Base-by-base conservation (phyloP, 1,140 invertebrate genomes). In the Lepidurus packardi region DNA sequence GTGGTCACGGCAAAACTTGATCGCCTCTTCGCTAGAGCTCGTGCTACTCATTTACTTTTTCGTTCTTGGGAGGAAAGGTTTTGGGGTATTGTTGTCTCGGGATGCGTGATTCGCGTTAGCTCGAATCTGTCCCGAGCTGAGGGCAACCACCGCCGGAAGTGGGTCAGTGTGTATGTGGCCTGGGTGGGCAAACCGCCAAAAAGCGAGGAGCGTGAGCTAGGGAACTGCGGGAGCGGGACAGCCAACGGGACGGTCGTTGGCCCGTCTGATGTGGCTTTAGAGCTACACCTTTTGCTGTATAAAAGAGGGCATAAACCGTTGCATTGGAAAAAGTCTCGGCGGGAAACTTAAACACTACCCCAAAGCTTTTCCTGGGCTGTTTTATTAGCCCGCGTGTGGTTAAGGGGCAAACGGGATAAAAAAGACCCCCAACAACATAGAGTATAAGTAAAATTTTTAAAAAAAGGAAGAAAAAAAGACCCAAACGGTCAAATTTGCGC, bases 101-200 rank as follows among this genome's bases (percentile, higher is more conserved):
- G 16, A 65, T 65, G 21, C 53, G 53, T n/a, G 53, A 65, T 65
- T 65, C 53, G 9, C 53, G 16, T 65, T 65, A 16, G 53, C 53
- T 65, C 53, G 53, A 21, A 65, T 65, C n/a, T 65, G 21, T 65
- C 53, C 53, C 53, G 53, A 65, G 53, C 53, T 65, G 53, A 65
- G 53, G 53, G 53, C 53, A 65, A 65, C 53, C 53, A 65, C 53
- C 53, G 53, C 53, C 53, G 53, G 53, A 65, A 65, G 53, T 65
- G 53, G 53, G 53, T 65, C 53, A 65, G 53, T 65, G 53, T 65
- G 53, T 65, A 65, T 65, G 53, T 65, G 53, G 53, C 53, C 53
- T 65, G 53, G n/a, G n/a, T 65, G 53, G 53, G 53, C 53, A 65
- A 13, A 65, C 16, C 21, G 53, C 53, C 53, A 65, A 65, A 65